Evolutionary conservation across 1,140 invertebrate species (phyloP).

Genomic region (Trachymyrmex cornetzi): DNA sequence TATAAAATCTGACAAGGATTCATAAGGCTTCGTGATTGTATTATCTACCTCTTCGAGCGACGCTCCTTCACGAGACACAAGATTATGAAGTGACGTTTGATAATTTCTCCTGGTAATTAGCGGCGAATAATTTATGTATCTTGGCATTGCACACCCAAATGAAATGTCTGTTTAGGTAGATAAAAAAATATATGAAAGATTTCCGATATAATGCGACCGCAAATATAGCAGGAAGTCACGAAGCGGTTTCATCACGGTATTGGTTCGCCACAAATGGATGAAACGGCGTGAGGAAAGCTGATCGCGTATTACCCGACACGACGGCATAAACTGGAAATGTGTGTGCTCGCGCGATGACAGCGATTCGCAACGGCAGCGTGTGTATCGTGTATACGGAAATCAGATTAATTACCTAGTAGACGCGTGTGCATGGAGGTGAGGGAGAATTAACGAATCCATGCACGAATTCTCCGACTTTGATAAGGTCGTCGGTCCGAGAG

Average conservation of each 20-base stretch:
- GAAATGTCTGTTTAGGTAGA: conserved; percentile 1
- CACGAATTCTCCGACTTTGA: conserved; percentile 74
- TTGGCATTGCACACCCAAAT: not conserved
- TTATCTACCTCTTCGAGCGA: not conserved
- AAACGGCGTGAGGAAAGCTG: conserved; percentile 54
- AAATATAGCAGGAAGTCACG: conserved; percentile 63
- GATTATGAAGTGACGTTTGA: conserved; percentile 35
- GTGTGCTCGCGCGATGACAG: conserved; percentile 63
- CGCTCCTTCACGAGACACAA: conserved; percentile 25
- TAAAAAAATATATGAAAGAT: conserved; percentile 44
- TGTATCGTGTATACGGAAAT: conserved; percentile 68
- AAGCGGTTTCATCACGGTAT: conserved; percentile 38
- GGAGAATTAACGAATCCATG: conserved; percentile 63
- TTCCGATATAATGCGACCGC: conserved; percentile 15
- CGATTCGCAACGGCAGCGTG: conserved; percentile 22
- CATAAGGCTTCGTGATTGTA: conserved; percentile 13
- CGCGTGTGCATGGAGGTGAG: not conserved
- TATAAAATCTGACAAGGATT: not conserved
- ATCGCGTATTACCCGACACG: conserved; percentile 58
- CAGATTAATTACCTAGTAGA: conserved; percentile 75
- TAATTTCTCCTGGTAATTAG: conserved; percentile 44
- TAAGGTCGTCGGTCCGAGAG: conserved; percentile 60
- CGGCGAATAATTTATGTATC: conserved; percentile 33
- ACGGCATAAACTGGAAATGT: conserved; percentile 69
- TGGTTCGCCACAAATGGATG: conserved; percentile 34